Evolutionary conservation across 2,888 invertebrate genomes (phyloP), one percentile per base, ranked within the genome.

Genomic region (Iphiclides podalirius): DNA sequence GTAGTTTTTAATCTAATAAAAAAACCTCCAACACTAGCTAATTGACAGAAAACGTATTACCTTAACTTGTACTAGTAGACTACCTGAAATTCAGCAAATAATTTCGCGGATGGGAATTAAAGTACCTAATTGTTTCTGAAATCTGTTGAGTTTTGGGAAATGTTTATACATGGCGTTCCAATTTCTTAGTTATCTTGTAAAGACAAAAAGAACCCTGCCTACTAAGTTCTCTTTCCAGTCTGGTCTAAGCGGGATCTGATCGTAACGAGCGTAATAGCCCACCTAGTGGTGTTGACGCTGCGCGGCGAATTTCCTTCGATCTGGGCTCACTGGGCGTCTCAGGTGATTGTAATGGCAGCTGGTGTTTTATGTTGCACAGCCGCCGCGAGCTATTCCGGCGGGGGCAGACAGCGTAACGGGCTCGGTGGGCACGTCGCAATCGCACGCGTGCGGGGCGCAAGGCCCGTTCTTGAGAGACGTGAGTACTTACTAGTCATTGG

Each of bases 341-440:
- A 69, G 63, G 61, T 71, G 60, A 63, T 72, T 67, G 61, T 79
- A 71, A 75, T 75, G 66, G 75, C 71, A 71, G 70, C 78, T 68
- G 74, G 66, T 72, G 59, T 75, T 82, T 77, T 81, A 63, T 80
- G 78, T 78, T 80, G 80, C 77, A 78, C 75, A 82, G 82, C 79
- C 55, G 60, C 62, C 52, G 76, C 67, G 70, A 61, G 52, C 48
- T 31, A 46, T 37, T 37, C 59, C 55, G 52, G 57, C 52, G 52
- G 57, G 53, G 61, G 26, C 26, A 7, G 26, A 1, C 26, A 26
- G 26, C 26, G 8, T 26, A 8, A 7, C 1, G 8, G 1, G 26
- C 6, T 8, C 26, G 6, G 8, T 7, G 9, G 9, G 26, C 26
- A 26, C 1, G 8, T 2, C 1, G 26, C 6, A 26, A 26, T 7